Base-by-base conservation (phyloP, 2,888 invertebrate genomes). In the Cacoxenus indagator region DNA sequence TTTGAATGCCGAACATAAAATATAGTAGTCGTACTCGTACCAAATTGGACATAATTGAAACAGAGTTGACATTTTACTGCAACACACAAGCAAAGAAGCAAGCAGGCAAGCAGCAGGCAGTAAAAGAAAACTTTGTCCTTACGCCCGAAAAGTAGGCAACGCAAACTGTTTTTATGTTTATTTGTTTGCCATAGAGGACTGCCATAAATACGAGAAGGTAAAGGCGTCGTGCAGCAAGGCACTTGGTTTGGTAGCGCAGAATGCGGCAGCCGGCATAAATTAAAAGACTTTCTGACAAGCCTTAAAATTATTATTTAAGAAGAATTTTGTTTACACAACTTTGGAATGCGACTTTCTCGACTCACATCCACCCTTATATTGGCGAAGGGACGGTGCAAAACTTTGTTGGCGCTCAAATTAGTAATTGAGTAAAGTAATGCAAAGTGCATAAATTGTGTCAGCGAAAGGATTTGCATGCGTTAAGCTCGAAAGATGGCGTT, bases 41-140 rank as follows among this genome's bases (percentile, higher is more conserved):
- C 76, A 80, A 82, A 80, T 82, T 80, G 81, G 80, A 79, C 79
- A 73, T 83, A 80, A 80, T 80, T 82, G 80, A 82, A 82, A 77
- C 79, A 77, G 80, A 81, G 79, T 80, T 82, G 78, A 82, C 76
- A 67, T 67, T 22, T 45, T 61, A 55, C 55, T 61, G 29, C 45
- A 48, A 46, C 17, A 43, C 51, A 51, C 22, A 51, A 14, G 17
- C 48, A 48, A 14, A 19, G 19, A 48, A 2, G 19, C 17, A 48
- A 0, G 19, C 19, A 51, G 43, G 54, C 45, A 67, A 64, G 19
- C 14, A 64, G 31, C 17, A 22, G 51, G 17, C 65, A 68, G 65
- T 65, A 70, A 65, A 37, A 75, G 68, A 61, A 66, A 81, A 82
- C 68, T 82, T 80, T 76, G 76, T 74, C 65, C 78, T 81, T 82